These are phyloP conservation scores for Nomada hirtipes DNA, from an alignment of 2,888 invertebrate species.

Conservation along the genomic window DNA sequence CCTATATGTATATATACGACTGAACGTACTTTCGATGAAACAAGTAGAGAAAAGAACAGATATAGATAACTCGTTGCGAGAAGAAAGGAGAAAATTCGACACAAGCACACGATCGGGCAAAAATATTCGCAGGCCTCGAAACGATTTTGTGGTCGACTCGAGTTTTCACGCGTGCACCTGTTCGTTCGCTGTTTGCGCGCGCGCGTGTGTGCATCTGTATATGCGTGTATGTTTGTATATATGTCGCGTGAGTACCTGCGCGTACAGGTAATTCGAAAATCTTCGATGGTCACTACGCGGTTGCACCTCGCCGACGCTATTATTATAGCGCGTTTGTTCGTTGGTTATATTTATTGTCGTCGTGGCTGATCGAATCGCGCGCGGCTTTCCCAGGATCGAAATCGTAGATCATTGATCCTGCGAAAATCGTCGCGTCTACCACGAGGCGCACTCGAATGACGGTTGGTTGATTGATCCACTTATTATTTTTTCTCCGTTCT, in stretches of 20 bases:
- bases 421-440: conserved; percentile 72
- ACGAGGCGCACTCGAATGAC: conserved; percentile 46
- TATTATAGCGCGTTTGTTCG: conserved; percentile 74
- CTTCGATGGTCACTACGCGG: conserved; percentile 44
- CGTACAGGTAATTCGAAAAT: background rate
- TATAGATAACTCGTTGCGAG: background rate
- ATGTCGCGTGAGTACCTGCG: no score
- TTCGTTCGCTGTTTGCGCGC: background rate
- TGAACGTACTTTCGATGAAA: no score
- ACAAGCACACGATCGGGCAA: background rate
- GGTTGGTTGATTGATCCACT: conserved; percentile 30
- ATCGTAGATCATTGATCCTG: conserved; percentile 62
- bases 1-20: background rate
- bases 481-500: conserved; percentile 66
- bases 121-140: no score
- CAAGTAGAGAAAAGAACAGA: no score
- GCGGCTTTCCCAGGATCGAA: conserved; percentile 76
- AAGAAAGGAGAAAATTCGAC: background rate
- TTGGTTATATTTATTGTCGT: conserved; percentile 80
- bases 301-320: conserved; percentile 33
- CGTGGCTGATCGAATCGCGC: conserved; percentile 48
- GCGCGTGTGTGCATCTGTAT: no score
- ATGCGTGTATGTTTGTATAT: background rate
- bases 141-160: background rate
- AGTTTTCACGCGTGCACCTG: background rate